These are phyloP conservation scores for Ooceraea biroi DNA, from an alignment of 1,140 invertebrate species.

Conservation along the genomic window DNA sequence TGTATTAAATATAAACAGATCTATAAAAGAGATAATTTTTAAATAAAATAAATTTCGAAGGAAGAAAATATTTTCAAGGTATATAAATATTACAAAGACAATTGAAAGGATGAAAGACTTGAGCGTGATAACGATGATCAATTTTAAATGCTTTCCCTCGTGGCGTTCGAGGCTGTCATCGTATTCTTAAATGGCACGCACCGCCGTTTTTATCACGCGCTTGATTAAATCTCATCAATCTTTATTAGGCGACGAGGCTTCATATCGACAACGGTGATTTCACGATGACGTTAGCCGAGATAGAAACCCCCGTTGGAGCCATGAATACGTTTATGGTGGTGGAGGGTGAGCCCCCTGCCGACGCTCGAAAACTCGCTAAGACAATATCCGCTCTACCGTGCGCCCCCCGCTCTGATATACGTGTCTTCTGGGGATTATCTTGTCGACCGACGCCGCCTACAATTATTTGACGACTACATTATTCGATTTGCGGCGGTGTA, in stretches of 20 bases:
- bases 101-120: background rate
- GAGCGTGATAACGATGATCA: slow-evolving; percentile 43
- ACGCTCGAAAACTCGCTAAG: slow-evolving; percentile 80
- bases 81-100: background rate
- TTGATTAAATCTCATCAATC: slow-evolving; percentile 85
- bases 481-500: slow-evolving; percentile 41
- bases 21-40: background rate
- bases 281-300: slow-evolving; percentile 76
- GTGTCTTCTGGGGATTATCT: slow-evolving; percentile 62
- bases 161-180: slow-evolving; percentile 10
- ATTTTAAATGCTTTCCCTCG: slow-evolving; percentile 56
- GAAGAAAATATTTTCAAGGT: background rate
- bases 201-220: slow-evolving; percentile 74
- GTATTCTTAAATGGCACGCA: slow-evolving; percentile 29
- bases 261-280: slow-evolving; percentile 82
- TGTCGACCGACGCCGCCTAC: slow-evolving; percentile 58
- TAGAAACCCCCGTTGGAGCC: slow-evolving; percentile 68
- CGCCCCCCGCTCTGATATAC: slow-evolving; percentile 24
- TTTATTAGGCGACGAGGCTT: slow-evolving; percentile 80
- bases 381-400: slow-evolving; percentile 72
- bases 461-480: slow-evolving; percentile 69
- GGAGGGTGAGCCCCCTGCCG: slow-evolving; percentile 73
- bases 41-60: background rate
- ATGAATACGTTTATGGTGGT: slow-evolving; percentile 83
- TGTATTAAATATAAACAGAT: no score